These are phyloP conservation scores for Cetonia aurata DNA, from an alignment of 2,888 invertebrate genomes.

Conservation along the genomic window DNA sequence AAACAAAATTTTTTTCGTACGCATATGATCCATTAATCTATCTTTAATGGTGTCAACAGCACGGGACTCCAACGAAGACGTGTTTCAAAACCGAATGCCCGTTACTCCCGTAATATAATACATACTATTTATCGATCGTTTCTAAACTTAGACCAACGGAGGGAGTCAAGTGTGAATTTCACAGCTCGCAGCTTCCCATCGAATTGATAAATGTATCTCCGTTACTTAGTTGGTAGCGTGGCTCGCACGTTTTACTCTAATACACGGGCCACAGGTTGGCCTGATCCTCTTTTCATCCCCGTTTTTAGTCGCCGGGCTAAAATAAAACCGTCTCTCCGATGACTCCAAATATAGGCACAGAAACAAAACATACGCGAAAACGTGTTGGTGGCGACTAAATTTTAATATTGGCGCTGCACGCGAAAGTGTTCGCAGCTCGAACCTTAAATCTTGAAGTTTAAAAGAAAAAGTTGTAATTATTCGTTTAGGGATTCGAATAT, in stretches of 20 bases:
- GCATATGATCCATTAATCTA: too few relatives aligned
- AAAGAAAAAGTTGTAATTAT: too few relatives aligned
- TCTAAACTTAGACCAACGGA: slow-evolving; percentile 29
- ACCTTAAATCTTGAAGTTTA: too few relatives aligned
- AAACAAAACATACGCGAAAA: too few relatives aligned
- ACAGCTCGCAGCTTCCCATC: slow-evolving; percentile 25
- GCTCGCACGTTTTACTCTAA: neutral
- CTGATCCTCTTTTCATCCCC: neutral
- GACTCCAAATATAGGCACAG: neutral
- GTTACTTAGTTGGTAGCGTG: neutral
- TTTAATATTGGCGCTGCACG: too few relatives aligned
- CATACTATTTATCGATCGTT: slow-evolving; percentile 27
- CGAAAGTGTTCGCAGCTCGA: too few relatives aligned
- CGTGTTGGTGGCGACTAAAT: too few relatives aligned
- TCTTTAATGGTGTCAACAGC: too few relatives aligned
- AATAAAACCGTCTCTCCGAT: neutral
- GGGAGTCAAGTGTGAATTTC: slow-evolving; percentile 34
- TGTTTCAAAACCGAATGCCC: too few relatives aligned
- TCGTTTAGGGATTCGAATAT: too few relatives aligned
- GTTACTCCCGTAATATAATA: neutral
- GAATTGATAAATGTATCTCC: slow-evolving; percentile 23
- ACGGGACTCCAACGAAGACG: too few relatives aligned
- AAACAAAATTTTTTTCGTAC: too few relatives aligned
- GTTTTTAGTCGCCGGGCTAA: neutral
- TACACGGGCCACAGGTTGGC: neutral